Evolutionary conservation across 2,888 invertebrate genomes (phyloP).

Genomic region (Phalera bucephala): DNA sequence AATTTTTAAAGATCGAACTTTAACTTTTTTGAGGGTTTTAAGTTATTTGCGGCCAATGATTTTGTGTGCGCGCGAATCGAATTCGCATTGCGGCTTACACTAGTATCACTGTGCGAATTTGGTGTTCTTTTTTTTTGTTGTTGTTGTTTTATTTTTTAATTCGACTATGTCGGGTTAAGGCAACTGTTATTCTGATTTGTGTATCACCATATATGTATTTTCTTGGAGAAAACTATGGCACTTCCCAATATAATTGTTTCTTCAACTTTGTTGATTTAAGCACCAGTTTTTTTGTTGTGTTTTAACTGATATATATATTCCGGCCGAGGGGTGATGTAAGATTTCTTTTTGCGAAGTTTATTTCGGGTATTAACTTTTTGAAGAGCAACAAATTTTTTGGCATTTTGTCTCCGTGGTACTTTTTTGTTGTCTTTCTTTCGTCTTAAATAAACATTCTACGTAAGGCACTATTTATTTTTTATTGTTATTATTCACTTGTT

Average conservation of each 20-base stretch:
- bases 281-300: slow-evolving; percentile 43
- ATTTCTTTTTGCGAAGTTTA: slow-evolving; percentile 77
- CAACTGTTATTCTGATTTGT: slow-evolving; percentile 48
- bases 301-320: slow-evolving; percentile 76
- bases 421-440: slow-evolving; percentile 53
- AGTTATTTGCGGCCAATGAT: slow-evolving; percentile 62
- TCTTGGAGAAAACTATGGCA: slow-evolving; percentile 70
- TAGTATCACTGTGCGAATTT: slow-evolving; percentile 59
- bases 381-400: slow-evolving; percentile 75
- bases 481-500: slow-evolving; percentile 66
- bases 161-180: slow-evolving; percentile 77
- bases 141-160: slow-evolving; percentile 32
- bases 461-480: slow-evolving; percentile 75
- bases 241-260: slow-evolving; percentile 41
- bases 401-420: slow-evolving; percentile 78
- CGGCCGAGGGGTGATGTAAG: slow-evolving; percentile 69
- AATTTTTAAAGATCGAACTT: slow-evolving; percentile 33
- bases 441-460: slow-evolving; percentile 60
- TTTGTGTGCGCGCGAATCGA: slow-evolving; percentile 55
- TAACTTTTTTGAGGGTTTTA: slow-evolving; percentile 36
- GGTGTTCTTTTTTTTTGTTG: slow-evolving; percentile 41
- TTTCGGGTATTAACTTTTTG: slow-evolving; percentile 77
- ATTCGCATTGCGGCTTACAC: slow-evolving; percentile 70
- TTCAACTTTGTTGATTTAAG: slow-evolving; percentile 70
- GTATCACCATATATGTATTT: slow-evolving; percentile 60